These are phyloP conservation scores for Anguilla rostrata DNA, from an alignment of 2,113 vertebrate species.

Conservation along the genomic window DNA sequence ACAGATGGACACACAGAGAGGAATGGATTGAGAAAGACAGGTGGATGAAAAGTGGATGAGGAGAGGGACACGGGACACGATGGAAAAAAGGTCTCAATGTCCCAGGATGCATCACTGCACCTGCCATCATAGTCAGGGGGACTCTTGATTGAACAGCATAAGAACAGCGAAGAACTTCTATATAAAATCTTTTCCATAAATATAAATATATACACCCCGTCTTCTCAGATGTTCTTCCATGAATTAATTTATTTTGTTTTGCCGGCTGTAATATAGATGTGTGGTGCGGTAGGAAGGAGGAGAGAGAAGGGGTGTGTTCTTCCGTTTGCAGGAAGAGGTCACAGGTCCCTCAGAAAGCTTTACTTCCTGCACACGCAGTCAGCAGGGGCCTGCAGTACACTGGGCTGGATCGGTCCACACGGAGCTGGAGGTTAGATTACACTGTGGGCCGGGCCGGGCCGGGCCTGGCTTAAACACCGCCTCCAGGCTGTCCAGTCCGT, in stretches of 20 bases:
- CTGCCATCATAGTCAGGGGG: neutral
- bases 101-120: neutral
- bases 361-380: no score
- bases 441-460: no score
- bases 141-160: slow-evolving; percentile 26
- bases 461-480: no score
- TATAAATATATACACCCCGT: slow-evolving; percentile 17
- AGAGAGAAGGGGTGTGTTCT: neutral
- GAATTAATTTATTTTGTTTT: slow-evolving; percentile 67
- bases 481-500: no score
- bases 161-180: slow-evolving; percentile 39
- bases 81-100: slow-evolving; percentile 2
- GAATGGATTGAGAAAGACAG: neutral
- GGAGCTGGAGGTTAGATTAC: no score
- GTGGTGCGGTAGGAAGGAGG: neutral
- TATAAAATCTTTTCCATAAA: slow-evolving; percentile 34
- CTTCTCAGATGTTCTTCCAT: slow-evolving; percentile 29
- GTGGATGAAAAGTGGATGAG: neutral
- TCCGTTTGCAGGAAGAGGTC: neutral
- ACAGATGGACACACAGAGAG: neutral
- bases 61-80: neutral
- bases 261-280: slow-evolving; percentile 35
- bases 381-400: neutral
- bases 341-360: no score
- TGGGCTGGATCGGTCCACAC: neutral